Evolutionary conservation across 92 coral and sea anemone genomes (phyloP).

Genomic region (Zoanthus gigantus): DNA sequence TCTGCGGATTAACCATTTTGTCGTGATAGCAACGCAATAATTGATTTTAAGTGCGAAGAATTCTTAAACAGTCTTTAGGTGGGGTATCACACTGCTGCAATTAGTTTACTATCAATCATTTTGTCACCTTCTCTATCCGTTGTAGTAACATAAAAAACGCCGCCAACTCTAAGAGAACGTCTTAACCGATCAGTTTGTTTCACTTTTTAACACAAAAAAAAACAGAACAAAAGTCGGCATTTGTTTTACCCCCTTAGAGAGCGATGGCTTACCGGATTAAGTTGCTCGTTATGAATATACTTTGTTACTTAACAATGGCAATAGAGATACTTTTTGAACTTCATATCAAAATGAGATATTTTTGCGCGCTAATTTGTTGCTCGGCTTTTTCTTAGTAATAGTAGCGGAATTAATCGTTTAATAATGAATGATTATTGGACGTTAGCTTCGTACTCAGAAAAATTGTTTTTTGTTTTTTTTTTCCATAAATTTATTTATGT

Average conservation of each 20-base stretch:
- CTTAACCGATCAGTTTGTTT: slow-evolving; percentile 42
- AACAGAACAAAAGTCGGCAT: slow-evolving; percentile 17
- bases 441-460: not conserved
- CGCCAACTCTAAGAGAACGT: slow-evolving; percentile 39
- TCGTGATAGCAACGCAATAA: slow-evolving; percentile 28
- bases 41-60: slow-evolving; percentile 42
- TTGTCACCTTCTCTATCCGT: slow-evolving; percentile 46
- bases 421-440: not conserved
- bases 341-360: slow-evolving; percentile 11
- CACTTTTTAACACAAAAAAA: slow-evolving; percentile 12
- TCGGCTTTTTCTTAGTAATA: not conserved
- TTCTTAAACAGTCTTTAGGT: slow-evolving; percentile 41
- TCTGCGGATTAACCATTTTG: slow-evolving; percentile 21
- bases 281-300: not conserved
- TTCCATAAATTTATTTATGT: not conserved
- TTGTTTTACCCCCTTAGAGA: slow-evolving; percentile 51
- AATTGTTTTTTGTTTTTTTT: not conserved
- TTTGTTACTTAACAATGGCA: not conserved
- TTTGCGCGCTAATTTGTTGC: not conserved
- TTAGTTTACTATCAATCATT: slow-evolving; percentile 51
- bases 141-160: slow-evolving; percentile 44
- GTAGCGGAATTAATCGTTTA: slow-evolving; percentile 29
- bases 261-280: slow-evolving; percentile 20
- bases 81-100: slow-evolving; percentile 46
- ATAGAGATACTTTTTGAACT: not conserved